Evolutionary conservation across 2,797 vertebrate species (phyloP), one percentile per base, ranked within the genome.

Genomic region (Myripristis murdjan): DNA sequence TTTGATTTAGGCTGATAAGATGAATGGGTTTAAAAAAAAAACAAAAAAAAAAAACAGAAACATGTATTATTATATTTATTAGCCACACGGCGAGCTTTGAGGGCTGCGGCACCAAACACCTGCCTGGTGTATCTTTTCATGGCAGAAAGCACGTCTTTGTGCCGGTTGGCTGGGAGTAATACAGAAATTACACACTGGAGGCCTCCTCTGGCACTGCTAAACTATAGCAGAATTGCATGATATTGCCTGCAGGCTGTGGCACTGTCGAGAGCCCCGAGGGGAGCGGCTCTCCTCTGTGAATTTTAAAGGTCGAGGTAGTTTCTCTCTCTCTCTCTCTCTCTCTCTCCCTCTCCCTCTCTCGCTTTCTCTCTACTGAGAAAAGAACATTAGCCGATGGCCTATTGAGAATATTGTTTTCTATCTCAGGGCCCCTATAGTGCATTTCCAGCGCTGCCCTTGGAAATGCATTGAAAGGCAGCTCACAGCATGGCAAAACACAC

Each of bases 301-400:
- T 91, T 91, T 81, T 89, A 94, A 93, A 94, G 93, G 92, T 94
- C 88, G 89, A 39, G 65, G 69, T 73, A 81, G 81, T 90, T 85
- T 76, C 66, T 76, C 65, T 57, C 49, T 68, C 60, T 56, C 63
- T 63, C 78, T 61, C 71, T 64, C 77, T 65, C 79, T 81, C 54
- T 63, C 65, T 70, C 57, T 59, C 75, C 74, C 31, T 63, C 58
- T 75, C 67, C 75, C 65, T 66, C 52, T 66, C 41, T 79, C 76
- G 58, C 59, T 75, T 48, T 59, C 73, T 75, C 66, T 46, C 62
- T 77, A 73, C 79, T 55, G 81, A 85, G 84, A 83, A 83, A 86
- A 84, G 82, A 87, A 87, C 86, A 87, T 77, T 84, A 92, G 86
- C 85, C 65, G 81, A 80, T 73, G 77, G 90, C 79, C 91, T 76